Base-by-base conservation (phyloP, 2,113 vertebrate genomes). In the Lonchura striata region DNA sequence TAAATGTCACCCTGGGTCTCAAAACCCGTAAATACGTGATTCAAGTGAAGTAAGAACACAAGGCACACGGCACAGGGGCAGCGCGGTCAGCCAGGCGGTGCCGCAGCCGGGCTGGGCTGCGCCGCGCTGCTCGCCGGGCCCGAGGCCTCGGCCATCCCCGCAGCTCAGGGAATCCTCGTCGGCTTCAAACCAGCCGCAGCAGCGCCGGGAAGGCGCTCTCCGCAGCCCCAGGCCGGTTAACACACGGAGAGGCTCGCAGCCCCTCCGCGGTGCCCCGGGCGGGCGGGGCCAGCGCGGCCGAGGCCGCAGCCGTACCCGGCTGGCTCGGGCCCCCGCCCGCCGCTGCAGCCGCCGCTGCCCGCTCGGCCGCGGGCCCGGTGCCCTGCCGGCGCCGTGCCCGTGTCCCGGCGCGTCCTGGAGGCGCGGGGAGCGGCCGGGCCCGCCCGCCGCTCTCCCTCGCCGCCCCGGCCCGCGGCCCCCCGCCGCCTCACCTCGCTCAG, bases 401-500 rank as follows among this genome's bases (percentile, higher is more conserved):
- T 69, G 10, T 52, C 46, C 66, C 54, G 35, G 47, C 35, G 13
- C 23, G 39, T 30, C 35, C 35, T 39, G 47, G 35, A 23, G 68
- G 49, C 35, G 35, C 35, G 20, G 35, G 49, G 20, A 70, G 49
- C 68, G 17, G 35, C 35, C 27, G 47, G 47, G 66, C 66, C 47
- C 35, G 27, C 47, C 47, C 35, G 19, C 47, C n/a, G 46, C 46
- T 28, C n/a, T 28, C 22, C 46, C n/a, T 37, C 46, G n/a, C 24
- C 11, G 65, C 65, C 33, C 9, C 6, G 41, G 28, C 28, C 75
- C 27, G 37, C 75, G 20, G 20, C 61, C 30, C n/a, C 37, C 20
- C 68, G 61, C 41, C 57, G 65, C 92, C 98, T 99, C 98, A 99
- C 99, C 99, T 99, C 99, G 95, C 97, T 98, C 82, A 99, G 97